These are phyloP conservation scores for Lontra canadensis DNA, from an alignment of 2,113 vertebrate species.

Conservation along the genomic window DNA sequence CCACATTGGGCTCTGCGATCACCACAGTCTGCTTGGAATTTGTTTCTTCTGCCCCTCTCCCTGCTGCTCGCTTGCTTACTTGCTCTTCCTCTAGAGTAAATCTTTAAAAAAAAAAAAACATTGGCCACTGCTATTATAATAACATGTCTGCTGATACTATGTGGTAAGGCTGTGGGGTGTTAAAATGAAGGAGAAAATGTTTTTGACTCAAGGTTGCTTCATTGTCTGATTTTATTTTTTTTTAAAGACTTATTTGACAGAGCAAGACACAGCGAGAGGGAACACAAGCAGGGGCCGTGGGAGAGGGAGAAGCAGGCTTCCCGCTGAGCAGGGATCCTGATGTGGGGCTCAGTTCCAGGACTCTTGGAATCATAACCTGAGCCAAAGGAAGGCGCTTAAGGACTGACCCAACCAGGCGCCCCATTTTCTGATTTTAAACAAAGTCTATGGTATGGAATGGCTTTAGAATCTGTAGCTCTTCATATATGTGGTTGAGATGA, in stretches of 20 bases:
- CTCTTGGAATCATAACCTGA: too few relatives aligned
- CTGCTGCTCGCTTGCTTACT: background rate
- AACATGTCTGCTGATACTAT: background rate
- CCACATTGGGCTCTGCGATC: rapidly evolving
- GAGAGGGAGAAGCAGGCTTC: too few relatives aligned
- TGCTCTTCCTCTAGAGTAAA: background rate
- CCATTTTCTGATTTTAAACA: too few relatives aligned
- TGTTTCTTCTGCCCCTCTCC: background rate
- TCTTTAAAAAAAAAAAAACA: conserved; percentile 10
- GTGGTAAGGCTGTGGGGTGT: background rate
- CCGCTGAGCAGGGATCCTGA: too few relatives aligned
- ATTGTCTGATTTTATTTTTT: background rate
- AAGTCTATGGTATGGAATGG: background rate
- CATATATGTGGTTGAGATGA: background rate
- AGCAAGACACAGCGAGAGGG: too few relatives aligned
- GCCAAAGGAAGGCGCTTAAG: too few relatives aligned
- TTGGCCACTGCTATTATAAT: background rate
- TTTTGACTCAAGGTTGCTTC: background rate
- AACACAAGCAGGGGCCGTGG: too few relatives aligned
- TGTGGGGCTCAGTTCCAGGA: too few relatives aligned
- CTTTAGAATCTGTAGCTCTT: background rate
- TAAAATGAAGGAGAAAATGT: conserved; percentile 8
- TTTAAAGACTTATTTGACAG: too few relatives aligned
- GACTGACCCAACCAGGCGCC: too few relatives aligned
- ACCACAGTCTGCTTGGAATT: background rate